These are phyloP conservation scores for Scylla paramamosain DNA, from an alignment of 1,140 invertebrate species.

Conservation along the genomic window DNA sequence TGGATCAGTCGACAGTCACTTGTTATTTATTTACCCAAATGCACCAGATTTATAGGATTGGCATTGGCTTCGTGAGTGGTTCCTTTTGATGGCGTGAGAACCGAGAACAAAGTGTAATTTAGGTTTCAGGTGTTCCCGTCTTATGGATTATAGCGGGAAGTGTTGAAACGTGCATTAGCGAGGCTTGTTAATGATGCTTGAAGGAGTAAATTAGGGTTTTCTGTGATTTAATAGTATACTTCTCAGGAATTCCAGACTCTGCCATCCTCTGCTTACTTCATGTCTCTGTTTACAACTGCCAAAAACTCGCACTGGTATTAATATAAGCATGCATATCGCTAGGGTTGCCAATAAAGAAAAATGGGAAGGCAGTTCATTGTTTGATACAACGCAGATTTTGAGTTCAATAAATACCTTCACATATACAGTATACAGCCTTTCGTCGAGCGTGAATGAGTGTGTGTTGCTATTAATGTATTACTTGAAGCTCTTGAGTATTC, in stretches of 20 bases:
- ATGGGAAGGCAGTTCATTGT: too few relatives aligned
- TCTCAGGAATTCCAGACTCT: background rate
- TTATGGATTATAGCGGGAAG: background rate
- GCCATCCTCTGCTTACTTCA: background rate
- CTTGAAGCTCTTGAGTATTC: too few relatives aligned
- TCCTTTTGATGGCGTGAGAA: background rate
- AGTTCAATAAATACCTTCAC: too few relatives aligned
- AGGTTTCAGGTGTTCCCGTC: background rate
- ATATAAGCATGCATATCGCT: too few relatives aligned
- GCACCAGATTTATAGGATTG: background rate
- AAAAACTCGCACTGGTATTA: too few relatives aligned
- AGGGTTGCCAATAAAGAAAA: too few relatives aligned
- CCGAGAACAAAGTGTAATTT: background rate
- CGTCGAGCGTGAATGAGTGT: too few relatives aligned
- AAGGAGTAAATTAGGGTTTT: background rate
- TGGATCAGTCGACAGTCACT: slow-evolving; percentile 17
- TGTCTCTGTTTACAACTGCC: background rate
- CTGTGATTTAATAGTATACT: background rate
- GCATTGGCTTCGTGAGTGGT: background rate
- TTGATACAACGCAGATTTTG: too few relatives aligned
- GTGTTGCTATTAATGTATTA: too few relatives aligned
- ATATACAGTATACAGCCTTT: too few relatives aligned
- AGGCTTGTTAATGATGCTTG: background rate
- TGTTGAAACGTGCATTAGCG: background rate
- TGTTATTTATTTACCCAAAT: slow-evolving; percentile 35